These are phyloP conservation scores for Eriosoma lanigerum DNA, from an alignment of 1,140 invertebrate genomes.

Conservation along the genomic window DNA sequence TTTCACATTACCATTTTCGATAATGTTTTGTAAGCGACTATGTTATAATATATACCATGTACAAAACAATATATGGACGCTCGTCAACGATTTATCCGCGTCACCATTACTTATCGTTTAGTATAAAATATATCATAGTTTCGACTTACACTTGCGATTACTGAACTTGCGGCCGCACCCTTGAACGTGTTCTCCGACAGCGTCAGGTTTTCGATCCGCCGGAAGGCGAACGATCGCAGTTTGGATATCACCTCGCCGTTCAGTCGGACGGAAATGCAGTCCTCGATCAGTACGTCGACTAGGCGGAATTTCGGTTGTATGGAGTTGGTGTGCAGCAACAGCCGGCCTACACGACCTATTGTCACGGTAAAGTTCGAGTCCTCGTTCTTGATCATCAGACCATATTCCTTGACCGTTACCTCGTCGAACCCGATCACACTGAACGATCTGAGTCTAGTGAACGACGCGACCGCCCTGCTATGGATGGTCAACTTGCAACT, in stretches of 20 bases:
- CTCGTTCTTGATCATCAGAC: not conserved
- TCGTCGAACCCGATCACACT: not conserved
- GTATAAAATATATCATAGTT: too few species aligned
- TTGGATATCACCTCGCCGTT: not conserved
- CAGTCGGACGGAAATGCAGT: conserved; percentile 9
- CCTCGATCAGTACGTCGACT: not conserved
- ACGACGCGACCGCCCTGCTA: not conserved
- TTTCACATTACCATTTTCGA: too few species aligned
- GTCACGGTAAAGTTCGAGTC: not conserved
- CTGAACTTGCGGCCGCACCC: not conserved
- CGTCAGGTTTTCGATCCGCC: not conserved
- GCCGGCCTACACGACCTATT: not conserved
- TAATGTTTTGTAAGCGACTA: too few species aligned
- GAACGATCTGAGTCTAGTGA: not conserved
- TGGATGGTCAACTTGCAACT: not conserved
- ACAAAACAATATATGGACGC: too few species aligned
- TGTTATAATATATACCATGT: too few species aligned
- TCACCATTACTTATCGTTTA: too few species aligned
- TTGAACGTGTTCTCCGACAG: not conserved
- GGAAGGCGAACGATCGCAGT: conserved; percentile 5
- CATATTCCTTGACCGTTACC: not conserved
- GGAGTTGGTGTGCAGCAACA: not conserved
- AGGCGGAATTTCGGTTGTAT: not conserved
- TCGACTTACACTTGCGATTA: not conserved
- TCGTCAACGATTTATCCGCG: too few species aligned